Conservation (phyloP, 64 coral and sea anemone species). For the Pachyseris speciosa region DNA sequence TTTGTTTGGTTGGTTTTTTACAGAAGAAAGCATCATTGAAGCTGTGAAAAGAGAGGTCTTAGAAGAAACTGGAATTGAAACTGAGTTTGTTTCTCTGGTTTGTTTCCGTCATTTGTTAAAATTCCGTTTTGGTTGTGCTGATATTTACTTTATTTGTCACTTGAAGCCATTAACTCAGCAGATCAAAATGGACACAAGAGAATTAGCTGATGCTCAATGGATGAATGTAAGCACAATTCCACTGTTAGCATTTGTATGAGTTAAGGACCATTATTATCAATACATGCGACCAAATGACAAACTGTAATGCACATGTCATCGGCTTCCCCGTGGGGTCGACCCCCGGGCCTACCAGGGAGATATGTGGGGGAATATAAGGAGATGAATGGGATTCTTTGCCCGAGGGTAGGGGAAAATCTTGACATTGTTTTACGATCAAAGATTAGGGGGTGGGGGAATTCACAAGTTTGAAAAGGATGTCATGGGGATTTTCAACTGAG, state of each 20-base stretch:
- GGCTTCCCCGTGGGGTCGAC: too few relatives aligned
- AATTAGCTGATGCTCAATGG: slow-evolving; percentile 87
- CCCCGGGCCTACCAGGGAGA: too few relatives aligned
- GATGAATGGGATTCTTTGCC: too few relatives aligned
- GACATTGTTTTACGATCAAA: too few relatives aligned
- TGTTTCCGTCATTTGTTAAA: slow-evolving; percentile 78
- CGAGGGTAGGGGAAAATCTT: too few relatives aligned
- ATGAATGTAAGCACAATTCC: slow-evolving; percentile 75
- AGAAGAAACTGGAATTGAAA: slow-evolving; percentile 86
- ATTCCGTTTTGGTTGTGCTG: slow-evolving; percentile 88
- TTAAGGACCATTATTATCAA: too few relatives aligned
- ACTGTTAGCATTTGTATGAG: not conserved
- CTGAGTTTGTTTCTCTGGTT: slow-evolving; percentile 79
- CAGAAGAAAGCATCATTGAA: slow-evolving; percentile 76
- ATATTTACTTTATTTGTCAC: slow-evolving; percentile 77
- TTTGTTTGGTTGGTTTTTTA: not conserved
- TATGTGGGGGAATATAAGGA: too few relatives aligned
- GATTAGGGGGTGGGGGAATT: too few relatives aligned
- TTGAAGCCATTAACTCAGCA: slow-evolving; percentile 68
- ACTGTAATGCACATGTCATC: too few relatives aligned
- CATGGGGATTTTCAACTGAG: too few relatives aligned
- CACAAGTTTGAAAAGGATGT: too few relatives aligned
- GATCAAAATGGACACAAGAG: slow-evolving; percentile 71
- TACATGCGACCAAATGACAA: too few relatives aligned
- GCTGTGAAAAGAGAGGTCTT: slow-evolving; percentile 86